Evolutionary conservation across 2,797 vertebrate genomes (phyloP), one percentile per base, ranked within the genome.

Genomic region (Poeciliopsis turneri): DNA sequence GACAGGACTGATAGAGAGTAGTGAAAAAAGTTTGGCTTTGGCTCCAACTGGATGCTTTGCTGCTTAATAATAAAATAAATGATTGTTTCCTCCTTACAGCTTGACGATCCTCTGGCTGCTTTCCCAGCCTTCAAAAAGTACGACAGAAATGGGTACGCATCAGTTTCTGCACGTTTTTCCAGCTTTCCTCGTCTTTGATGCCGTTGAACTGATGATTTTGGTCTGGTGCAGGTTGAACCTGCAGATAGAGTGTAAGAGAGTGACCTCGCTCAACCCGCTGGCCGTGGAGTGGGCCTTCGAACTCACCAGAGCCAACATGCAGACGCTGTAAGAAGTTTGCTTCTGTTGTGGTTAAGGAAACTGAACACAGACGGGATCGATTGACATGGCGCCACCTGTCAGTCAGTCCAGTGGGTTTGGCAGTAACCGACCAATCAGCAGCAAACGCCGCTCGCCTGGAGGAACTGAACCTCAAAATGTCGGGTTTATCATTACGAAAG

Each of bases 101-200:
- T 98, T 0, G 96, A 96, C 2, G 97, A 99, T 79, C 98, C 98
- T 1, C 93, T 99, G 45, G 95, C 96, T 72, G 95, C 97, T 3
- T 98, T 98, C 89, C 97, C 98, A 0, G 97, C 97, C 84, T 99
- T 99, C 90, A 98, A 97, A 93, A 98, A 98, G 77, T 99, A 97
- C 0, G 97, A 99, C 93, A 95, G 98, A 74, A 98, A 99, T 1
- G 97, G 98, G 98, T 99, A 95, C 74, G 97, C n/a, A 69, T 71
- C 1, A 12, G 51, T 81, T 82, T 53, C 23, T 75, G 43, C 18
- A 4, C 61, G 81, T 47, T 71, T 85, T 78, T 16, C 5, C 1
- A 0, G 12, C 76, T 81, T 43, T 33, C 41, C 41, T 45, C 7
- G 10, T 28, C 30, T 55, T 28, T 45, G 2, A 64, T 2, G 5